Evolutionary conservation across 1,140 invertebrate species (phyloP), one percentile per base, ranked within the genome.

Genomic region (Drosophila subobscura): DNA sequence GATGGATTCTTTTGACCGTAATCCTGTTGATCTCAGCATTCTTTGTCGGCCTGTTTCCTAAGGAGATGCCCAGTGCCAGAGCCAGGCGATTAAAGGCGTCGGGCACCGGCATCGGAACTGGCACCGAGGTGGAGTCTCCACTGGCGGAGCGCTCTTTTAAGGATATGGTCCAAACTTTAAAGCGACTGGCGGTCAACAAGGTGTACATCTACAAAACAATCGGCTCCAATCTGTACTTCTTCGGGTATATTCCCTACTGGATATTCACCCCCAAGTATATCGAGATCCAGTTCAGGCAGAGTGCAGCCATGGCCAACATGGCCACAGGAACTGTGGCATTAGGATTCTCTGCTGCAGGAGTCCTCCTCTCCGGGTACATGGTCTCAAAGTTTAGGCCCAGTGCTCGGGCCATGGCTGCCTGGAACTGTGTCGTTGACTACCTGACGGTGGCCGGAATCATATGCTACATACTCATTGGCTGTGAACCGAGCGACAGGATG

Each of bases 201-300:
- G 93, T 94, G 0, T 92, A 95, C 5, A 94, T 95, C 81, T 94
- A 93, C 80, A 95, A 95, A 71, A 94, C 94, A 58, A 85, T 95
- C 0, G 93, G 94, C 0, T 92, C 93, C 0, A 93, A 95, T 0
- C 95, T 95, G 54, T 95, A 95, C 79, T 93, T 95, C 2, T 93
- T 96, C 63, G 95, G 95, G 0, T 95, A 95, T 72, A 93, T 95
- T 91, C 95, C 95, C 0, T 96, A 95, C 73, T 95, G 94, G 93
- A 95, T 95, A 12, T 96, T 95, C 72, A 93, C 95, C 77, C 95
- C 95, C 0, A 96, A 96, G 80, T 96, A 96, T 55, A 95, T 96
- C 41, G 95, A 96, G 91, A 94, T 94, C 0, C 95, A 96, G 79
- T 96, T 95, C 85, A 93, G 94, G 64, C 94, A 95, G 74, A 95